Evolutionary conservation across 2,888 invertebrate genomes (phyloP), one percentile per base, ranked within the genome.

Genomic region (Ischnus inquisitorius): DNA sequence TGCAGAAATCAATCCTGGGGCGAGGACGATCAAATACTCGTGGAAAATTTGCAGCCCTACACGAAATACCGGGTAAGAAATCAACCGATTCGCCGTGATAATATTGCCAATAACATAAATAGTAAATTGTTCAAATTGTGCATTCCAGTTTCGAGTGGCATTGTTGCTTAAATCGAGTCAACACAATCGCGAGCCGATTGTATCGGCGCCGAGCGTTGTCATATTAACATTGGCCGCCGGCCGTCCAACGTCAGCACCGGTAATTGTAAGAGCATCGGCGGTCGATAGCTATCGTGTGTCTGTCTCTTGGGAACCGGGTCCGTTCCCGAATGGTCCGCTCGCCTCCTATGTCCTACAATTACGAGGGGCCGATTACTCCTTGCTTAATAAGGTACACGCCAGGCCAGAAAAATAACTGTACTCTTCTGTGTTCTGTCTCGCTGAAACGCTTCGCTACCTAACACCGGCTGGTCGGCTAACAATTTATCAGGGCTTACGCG

Each of bases 281-380:
- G 95, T 98, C 77, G 98, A 98, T 93, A 95, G 97, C 71, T 96
- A 96, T 88, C 96, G 98, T 88, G 96, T 98, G 84, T 97, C 97
- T 86, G 96, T 98, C 83, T 97, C 97, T 89, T 98, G 98, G 98
- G 96, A 96, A 92, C 96, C 97, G 16, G 98, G 98, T 16, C 95
- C 96, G 75, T 98, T 97, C 92, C 97, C 97, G 72, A 98, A 98
- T 93, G 98, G 98, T 86, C 98, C 97, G 54, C 95, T 98, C 89
- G 95, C 97, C 84, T 97, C 98, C 87, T 98, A 98, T 94, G 96
- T 97, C 87, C 94, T 98, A 86, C 95, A 96, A 89, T 95, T 98
- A 88, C 92, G 92, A 90, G 92, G 93, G 41, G 95, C 95, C 88
- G 95, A 95, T 84, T 95, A 94, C 90, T 95, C 95, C 88, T 88